Evolutionary conservation across 2,797 vertebrate genomes (phyloP), one percentile per base, ranked within the genome.

Genomic region (Ispidina lecontei): DNA sequence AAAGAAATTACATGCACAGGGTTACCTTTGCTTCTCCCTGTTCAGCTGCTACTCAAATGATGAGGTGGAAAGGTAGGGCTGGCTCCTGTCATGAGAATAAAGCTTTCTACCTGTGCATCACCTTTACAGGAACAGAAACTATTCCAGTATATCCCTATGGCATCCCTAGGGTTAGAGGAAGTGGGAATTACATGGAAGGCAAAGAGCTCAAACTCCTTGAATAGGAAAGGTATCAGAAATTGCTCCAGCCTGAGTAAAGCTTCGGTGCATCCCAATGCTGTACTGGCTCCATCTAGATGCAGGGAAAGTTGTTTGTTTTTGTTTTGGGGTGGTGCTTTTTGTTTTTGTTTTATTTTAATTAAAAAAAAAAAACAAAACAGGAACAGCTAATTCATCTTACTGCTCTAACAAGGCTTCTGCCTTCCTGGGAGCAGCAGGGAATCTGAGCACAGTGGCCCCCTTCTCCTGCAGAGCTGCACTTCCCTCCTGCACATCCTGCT

Each of bases 401-500:
- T 71, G 44, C 28, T 4, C 21, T 69, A 39, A 2, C 6, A 4
- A 23, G 16, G 7, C 12, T 73, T 16, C 43, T 23, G 10, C 20
- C 10, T 6, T 35, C 23, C 21, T 52, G 33, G 28, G 41, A 72
- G 12, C 39, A 23, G 20, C 26, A 15, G 70, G 16, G 9, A 31
- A 54, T 7, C n/a, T 11, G 54, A 23, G 4, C 11, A 16, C 19
- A 3, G 58, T 9, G 64, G 16, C 3, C 12, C 2, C 20, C 6
- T 25, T 21, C 33, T 77, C 28, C 58, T 15, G 17, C 26, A 18
- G 77, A 43, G 33, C 44, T 26, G 21, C 0, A 0, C 5, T 51
- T 74, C 35, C 17, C 12, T 0, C 1, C 55, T n/a, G 35, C 21
- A 10, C 3, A 0, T 13, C 17, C 29, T 33, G 41, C 21, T 1